phyloP scores from a whole-genome alignment of 2,113 vertebrate species.

The Micromys minutus region DNA sequence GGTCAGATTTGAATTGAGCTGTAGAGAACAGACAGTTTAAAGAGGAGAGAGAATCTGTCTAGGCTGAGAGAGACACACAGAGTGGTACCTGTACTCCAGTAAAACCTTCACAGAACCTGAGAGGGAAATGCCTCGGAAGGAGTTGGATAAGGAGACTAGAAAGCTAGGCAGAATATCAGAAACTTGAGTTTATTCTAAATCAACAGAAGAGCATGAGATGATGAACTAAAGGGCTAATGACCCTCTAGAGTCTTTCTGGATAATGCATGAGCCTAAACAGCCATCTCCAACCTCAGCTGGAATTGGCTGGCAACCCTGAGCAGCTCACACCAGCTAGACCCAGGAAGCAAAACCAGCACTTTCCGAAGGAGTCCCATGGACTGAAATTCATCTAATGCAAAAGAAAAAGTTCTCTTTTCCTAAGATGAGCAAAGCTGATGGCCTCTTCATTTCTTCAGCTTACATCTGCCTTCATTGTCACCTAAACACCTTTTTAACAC shows the following conservation, averaged over 20 bases:
- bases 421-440: constrained; percentile 72
- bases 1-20: not conserved
- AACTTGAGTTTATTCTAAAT: not conserved
- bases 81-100: not conserved
- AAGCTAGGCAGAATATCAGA: not conserved
- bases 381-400: constrained; percentile 54
- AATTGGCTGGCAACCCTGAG: not conserved
- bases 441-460: constrained; percentile 77
- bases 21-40: not conserved
- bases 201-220: not conserved
- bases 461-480: constrained; percentile 72
- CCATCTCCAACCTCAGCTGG: not conserved
- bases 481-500: constrained; percentile 80
- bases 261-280: not conserved
- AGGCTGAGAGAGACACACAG: not conserved
- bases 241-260: not conserved
- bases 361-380: constrained; percentile 15
- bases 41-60: not conserved
- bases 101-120: not conserved
- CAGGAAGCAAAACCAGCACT: not conserved
- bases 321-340: not conserved
- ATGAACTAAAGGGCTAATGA: not conserved
- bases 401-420: constrained; percentile 78
- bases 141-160: not conserved
- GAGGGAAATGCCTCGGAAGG: not conserved